These are phyloP conservation scores for Diaprepes abbreviatus DNA, from an alignment of 2,888 invertebrate species.

Conservation along the genomic window DNA sequence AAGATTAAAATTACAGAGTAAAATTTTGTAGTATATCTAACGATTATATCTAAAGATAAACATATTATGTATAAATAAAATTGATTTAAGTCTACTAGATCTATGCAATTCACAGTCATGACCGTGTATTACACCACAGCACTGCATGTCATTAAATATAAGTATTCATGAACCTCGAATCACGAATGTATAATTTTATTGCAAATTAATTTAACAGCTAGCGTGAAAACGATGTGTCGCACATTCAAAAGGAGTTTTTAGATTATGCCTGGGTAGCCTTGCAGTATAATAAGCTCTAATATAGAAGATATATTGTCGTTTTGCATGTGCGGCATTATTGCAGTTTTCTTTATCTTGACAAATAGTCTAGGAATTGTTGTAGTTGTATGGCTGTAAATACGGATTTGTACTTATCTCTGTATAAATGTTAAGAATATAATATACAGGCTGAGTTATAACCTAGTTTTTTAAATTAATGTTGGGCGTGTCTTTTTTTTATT, in stretches of 20 bases:
- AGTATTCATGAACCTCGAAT: slow-evolving; percentile 41
- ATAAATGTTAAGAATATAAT: background rate
- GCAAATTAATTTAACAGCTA: slow-evolving; percentile 47
- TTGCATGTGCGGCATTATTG: slow-evolving; percentile 35
- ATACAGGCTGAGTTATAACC: background rate
- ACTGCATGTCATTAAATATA: slow-evolving; percentile 34
- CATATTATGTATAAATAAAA: background rate
- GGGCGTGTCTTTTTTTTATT: no score
- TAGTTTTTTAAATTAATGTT: no score
- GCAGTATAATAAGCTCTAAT: slow-evolving; percentile 45
- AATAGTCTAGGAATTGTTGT: slow-evolving; percentile 30
- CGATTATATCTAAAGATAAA: no score
- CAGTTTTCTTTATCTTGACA: slow-evolving; percentile 37
- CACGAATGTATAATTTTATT: slow-evolving; percentile 48
- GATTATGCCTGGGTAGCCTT: slow-evolving; percentile 41
- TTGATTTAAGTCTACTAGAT: background rate
- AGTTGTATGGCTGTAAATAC: slow-evolving; percentile 3
- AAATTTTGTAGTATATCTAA: no score
- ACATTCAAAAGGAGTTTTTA: slow-evolving; percentile 44
- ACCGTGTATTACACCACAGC: slow-evolving; percentile 24
- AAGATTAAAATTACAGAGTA: no score
- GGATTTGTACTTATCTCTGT: slow-evolving; percentile 5
- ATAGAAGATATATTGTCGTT: slow-evolving; percentile 39
- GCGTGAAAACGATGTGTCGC: slow-evolving; percentile 46
- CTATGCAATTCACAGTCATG: slow-evolving; percentile 16